phyloP scores from a whole-genome alignment of 2,113 vertebrate genomes.

The Xenus cinereus region DNA sequence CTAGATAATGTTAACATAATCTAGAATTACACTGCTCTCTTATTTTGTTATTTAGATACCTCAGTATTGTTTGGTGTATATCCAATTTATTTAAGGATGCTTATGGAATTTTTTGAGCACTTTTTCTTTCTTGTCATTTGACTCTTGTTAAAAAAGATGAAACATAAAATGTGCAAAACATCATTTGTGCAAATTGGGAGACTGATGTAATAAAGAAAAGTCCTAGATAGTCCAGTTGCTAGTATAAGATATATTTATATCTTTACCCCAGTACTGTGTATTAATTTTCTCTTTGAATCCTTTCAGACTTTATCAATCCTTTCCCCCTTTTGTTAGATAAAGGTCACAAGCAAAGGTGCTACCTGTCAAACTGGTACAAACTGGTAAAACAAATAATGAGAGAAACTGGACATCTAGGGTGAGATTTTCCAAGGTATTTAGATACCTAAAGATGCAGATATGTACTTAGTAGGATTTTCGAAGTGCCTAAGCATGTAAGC shows the following conservation, averaged over 20 bases:
- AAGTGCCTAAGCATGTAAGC: slow-evolving; percentile 48
- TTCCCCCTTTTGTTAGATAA: not conserved
- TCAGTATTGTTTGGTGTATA: not conserved
- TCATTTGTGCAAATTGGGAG: not conserved
- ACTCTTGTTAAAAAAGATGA: not conserved
- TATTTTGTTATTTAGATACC: not conserved
- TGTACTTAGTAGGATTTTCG: slow-evolving; percentile 48
- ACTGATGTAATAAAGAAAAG: not conserved
- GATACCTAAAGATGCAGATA: slow-evolving; percentile 25
- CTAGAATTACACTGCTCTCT: not conserved
- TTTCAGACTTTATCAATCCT: not conserved
- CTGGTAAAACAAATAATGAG: not conserved
- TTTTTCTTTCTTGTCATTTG: not conserved
- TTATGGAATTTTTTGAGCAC: not conserved
- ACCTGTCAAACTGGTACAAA: not conserved
- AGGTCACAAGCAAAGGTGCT: not conserved
- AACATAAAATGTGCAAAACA: not conserved
- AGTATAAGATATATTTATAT: not conserved
- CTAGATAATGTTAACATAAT: not conserved
- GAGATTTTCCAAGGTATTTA: slow-evolving; percentile 18
- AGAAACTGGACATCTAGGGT: not conserved
- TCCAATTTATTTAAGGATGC: not conserved
- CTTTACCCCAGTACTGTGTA: not conserved
- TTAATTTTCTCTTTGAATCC: not conserved
- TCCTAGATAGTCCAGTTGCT: not conserved